Evolutionary conservation across 2,888 invertebrate species (phyloP), one percentile per base, ranked within the genome.

Genomic region (Griposia aprilina): DNA sequence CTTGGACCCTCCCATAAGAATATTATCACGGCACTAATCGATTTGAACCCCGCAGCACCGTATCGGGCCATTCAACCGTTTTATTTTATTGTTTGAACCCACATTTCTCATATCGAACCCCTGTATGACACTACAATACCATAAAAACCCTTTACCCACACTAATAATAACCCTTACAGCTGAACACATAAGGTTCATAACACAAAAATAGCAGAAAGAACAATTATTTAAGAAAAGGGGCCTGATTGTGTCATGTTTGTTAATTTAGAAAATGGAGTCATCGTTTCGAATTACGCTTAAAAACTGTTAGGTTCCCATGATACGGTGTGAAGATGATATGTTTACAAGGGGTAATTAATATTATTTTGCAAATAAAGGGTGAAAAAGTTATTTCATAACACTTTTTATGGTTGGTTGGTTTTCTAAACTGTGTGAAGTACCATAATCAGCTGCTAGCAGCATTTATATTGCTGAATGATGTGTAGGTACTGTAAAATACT

Each of bases 41-140:
- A 96, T 96, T 95, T 93, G 94, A 95, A 95, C 96, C 95, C 95
- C 89, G 89, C 90, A 94, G 94, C 94, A 90, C 91, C 91, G 90
- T 92, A 92, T 92, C 92, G 91, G 91, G 91, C 92, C 94, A 92
- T 94, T 94, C 94, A 93, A 94, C 94, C 95, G 92, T 95, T 95
- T 95, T 94, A 96, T 96, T 96, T 96, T 94, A 96, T 96, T 95
- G 95, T 95, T 91, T 92, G 93, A 91, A 93, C 95, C 94, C 94
- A 94, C 93, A 93, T 94, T 91, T 90, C 91, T 92, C 91, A 88
- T 90, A 92, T 90, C 92, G 92, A 92, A 94, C 95, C 94, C 91
- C 89, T 87, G 88, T 90, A 87, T 87, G 81, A 79, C 76, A 87
- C 81, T 80, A 85, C 86, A 86, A 85, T 87, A 86, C 87, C 74